Conservation (phyloP, 2,888 invertebrate species). For the Mactromeris polynyma region DNA sequence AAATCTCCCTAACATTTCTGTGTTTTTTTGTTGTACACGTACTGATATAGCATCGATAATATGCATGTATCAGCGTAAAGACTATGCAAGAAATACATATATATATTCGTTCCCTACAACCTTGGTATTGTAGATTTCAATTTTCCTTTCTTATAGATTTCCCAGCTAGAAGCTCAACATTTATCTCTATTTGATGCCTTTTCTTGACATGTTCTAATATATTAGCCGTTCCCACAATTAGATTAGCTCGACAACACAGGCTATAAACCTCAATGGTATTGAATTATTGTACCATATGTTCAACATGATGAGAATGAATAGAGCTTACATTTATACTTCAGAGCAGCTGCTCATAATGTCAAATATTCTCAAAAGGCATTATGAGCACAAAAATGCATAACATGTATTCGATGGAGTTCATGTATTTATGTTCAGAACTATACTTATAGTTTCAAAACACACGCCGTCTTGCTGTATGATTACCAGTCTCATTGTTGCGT, state of each 20-base stretch:
- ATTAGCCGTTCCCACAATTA: constrained; percentile 11
- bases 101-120: neutral
- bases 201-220: constrained; percentile 24
- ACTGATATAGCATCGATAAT: neutral
- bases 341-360: neutral
- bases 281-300: constrained; percentile 42
- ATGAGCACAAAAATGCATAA: no score
- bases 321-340: neutral
- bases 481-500: neutral
- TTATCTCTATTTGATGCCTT: constrained; percentile 23
- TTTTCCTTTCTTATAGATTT: constrained; percentile 19
- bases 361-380: neutral
- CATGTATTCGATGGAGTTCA: no score
- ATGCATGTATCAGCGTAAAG: constrained; percentile 1
- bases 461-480: neutral
- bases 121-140: constrained; percentile 16
- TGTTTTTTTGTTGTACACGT: neutral
- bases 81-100: neutral
- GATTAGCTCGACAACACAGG: neutral
- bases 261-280: constrained; percentile 27
- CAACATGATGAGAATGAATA: neutral
- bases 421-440: no score
- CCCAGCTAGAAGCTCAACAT: neutral
- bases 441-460: no score
- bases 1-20: neutral